Percentiles rank a stretch among this genome's conserved stretches.
phyloP scores from a whole-genome alignment of 2,113 vertebrate species.

The Mola mola region DNA sequence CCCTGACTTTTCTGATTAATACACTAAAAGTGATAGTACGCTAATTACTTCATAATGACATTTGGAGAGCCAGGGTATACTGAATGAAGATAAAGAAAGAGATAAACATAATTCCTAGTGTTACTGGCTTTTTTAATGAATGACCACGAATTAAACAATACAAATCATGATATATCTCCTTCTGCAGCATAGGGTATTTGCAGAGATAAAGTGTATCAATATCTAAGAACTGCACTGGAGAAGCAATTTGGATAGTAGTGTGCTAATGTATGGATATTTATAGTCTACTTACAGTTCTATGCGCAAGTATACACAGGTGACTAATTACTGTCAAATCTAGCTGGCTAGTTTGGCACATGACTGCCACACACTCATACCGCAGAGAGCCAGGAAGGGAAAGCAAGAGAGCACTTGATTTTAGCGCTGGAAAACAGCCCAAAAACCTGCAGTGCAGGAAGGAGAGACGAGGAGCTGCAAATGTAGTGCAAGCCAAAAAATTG shows the following conservation, averaged over 20 bases:
- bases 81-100: conserved; percentile 42
- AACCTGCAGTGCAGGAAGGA: conserved; percentile 58
- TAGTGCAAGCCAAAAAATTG: conserved; percentile 49
- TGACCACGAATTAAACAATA: conserved; percentile 29
- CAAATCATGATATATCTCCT: conserved; percentile 8
- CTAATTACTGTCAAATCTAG: conserved; percentile 70
- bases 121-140: conserved; percentile 1
- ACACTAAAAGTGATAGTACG: conserved; percentile 60
- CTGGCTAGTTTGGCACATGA: conserved; percentile 73
- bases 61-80: conserved; percentile 28
- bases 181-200: not conserved
- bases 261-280: conserved; percentile 75
- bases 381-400: conserved; percentile 28
- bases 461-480: conserved; percentile 54
- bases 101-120: conserved; percentile 33
- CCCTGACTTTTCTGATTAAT: conserved; percentile 66
- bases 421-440: conserved; percentile 66
- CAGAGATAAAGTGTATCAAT: conserved; percentile 29
- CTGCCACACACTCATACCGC: conserved; percentile 56
- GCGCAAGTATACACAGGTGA: conserved; percentile 74
- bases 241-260: conserved; percentile 37
- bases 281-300: conserved; percentile 60
- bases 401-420: conserved; percentile 62
- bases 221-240: conserved; percentile 24
- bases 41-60: conserved; percentile 64